Percentiles rank a stretch among this genome's conserved stretches.
Conservation (phyloP, 2,888 invertebrate species). For the Sarcophaga subvicina region DNA sequence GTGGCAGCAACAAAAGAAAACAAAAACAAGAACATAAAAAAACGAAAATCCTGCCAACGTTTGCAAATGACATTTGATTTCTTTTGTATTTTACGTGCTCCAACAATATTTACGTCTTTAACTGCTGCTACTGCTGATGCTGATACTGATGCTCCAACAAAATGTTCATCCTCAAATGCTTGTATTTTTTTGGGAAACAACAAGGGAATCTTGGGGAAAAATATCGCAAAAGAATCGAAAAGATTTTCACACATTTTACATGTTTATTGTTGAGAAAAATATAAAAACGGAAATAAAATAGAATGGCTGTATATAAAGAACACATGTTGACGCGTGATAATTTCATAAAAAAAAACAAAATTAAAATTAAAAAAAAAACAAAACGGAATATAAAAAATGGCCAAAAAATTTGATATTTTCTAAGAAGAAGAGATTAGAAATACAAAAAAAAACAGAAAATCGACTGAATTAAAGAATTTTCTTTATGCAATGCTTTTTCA, state of each 20-base stretch:
- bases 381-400: neutral
- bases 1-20: slow-evolving; percentile 47
- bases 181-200: neutral
- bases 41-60: slow-evolving; percentile 65
- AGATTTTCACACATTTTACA: slow-evolving; percentile 49
- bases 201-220: neutral
- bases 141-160: slow-evolving; percentile 8
- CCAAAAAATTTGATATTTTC: neutral
- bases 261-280: slow-evolving; percentile 32
- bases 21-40: neutral
- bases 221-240: slow-evolving; percentile 6
- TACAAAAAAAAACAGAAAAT: too few relatives aligned
- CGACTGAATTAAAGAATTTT: too few relatives aligned
- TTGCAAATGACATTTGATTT: slow-evolving; percentile 76
- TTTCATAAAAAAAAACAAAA: slow-evolving; percentile 13
- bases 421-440: too few relatives aligned
- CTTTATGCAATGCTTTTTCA: too few relatives aligned
- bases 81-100: slow-evolving; percentile 67
- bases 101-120: slow-evolving; percentile 28
- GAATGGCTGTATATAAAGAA: slow-evolving; percentile 26
- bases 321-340: slow-evolving; percentile 67
- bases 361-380: neutral
- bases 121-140: neutral
- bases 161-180: slow-evolving; percentile 8
- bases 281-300: slow-evolving; percentile 22